Percentiles rank a stretch among this genome's conserved stretches.
Conservation (phyloP, 2,888 invertebrate genomes). For the Dione vanillae region DNA sequence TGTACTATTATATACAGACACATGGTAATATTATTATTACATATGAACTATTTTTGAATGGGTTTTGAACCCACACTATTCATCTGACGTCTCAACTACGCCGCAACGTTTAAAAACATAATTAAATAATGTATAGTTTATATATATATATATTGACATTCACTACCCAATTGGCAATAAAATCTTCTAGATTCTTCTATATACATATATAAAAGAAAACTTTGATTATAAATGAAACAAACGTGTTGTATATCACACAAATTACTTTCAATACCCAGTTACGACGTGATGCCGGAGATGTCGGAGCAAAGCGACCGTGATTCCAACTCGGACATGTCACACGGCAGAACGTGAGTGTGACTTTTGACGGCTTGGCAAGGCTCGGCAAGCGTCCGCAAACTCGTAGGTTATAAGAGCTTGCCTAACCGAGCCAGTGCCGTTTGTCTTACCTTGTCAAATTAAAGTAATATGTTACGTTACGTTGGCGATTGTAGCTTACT, state of each 20-base stretch:
- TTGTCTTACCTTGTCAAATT: too few relatives aligned
- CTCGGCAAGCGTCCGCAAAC: too few relatives aligned
- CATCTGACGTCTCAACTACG: not conserved
- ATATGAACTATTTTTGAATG: too few relatives aligned
- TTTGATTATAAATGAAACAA: not conserved
- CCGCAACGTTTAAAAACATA: not conserved
- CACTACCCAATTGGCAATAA: not conserved
- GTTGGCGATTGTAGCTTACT: too few relatives aligned
- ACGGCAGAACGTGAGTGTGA: constrained; percentile 3
- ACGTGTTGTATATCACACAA: not conserved
- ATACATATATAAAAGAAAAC: too few relatives aligned
- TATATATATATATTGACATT: not conserved
- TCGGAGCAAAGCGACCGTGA: constrained; percentile 9
- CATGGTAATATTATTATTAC: too few relatives aligned
- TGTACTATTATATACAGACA: too few relatives aligned
- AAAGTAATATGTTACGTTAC: too few relatives aligned
- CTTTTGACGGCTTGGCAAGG: not conserved
- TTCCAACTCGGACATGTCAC: constrained; percentile 3
- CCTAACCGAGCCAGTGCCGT: too few relatives aligned
- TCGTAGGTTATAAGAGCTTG: too few relatives aligned
- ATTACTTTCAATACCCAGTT: not conserved
- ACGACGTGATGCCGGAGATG: constrained; percentile 3
- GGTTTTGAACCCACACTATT: not conserved
- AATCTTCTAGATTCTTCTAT: not conserved
- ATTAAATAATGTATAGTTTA: not conserved